phyloP scores from a whole-genome alignment of 2,888 invertebrate species.

The Drymonia ruficornis region DNA sequence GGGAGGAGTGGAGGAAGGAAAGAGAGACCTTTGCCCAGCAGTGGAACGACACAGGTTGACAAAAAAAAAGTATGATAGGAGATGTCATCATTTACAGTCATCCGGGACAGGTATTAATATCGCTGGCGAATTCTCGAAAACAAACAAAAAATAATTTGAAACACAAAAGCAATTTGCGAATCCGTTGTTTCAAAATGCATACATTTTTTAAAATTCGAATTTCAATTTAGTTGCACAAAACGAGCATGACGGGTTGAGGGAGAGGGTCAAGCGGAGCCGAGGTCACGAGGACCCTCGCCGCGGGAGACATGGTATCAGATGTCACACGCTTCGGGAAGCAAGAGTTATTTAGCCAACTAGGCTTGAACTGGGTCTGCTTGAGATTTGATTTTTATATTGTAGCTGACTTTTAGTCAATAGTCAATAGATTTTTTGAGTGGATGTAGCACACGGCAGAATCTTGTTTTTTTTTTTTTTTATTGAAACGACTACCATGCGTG shows the following conservation, averaged over 20 bases:
- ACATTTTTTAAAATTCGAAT: background rate
- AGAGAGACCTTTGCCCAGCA: too few relatives aligned
- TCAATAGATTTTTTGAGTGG: too few relatives aligned
- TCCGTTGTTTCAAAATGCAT: slow-evolving; percentile 2
- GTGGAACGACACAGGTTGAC: too few relatives aligned
- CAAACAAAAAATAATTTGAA: background rate
- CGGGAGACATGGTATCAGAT: slow-evolving; percentile 27
- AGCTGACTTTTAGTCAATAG: background rate
- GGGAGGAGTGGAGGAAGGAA: too few relatives aligned
- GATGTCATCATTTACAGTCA: too few relatives aligned
- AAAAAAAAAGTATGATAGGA: too few relatives aligned
- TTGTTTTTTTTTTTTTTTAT: too few relatives aligned
- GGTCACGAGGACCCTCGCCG: slow-evolving; percentile 31
- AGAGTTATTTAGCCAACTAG: slow-evolving; percentile 10
- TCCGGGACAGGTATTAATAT: too few relatives aligned
- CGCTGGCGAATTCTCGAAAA: background rate
- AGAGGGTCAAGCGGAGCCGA: slow-evolving; percentile 22
- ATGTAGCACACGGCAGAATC: too few relatives aligned
- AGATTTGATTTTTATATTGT: background rate
- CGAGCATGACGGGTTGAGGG: slow-evolving; percentile 16
- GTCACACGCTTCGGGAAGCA: slow-evolving; percentile 17
- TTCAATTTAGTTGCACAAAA: slow-evolving; percentile 15
- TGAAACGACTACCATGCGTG: too few relatives aligned
- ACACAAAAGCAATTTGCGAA: background rate
- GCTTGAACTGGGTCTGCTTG: background rate